Base-by-base conservation (phyloP, 92 coral and sea anemone species). In the Actinernus sp. region DNA sequence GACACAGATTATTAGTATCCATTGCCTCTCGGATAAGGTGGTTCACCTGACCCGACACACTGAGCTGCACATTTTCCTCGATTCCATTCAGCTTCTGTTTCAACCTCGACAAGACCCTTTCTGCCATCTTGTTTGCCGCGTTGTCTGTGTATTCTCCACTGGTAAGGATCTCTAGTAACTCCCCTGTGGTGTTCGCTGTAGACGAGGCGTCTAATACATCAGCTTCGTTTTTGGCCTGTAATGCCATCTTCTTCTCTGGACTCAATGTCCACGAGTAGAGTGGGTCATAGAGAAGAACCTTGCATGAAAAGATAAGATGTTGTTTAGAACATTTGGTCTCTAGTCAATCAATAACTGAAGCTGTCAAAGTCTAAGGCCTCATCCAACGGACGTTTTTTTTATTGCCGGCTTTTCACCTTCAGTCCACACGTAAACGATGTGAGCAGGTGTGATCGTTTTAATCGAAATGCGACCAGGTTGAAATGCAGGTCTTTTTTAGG, bases 231-330 rank as follows among this genome's bases (percentile, higher is more conserved):
- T 87, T 91, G 17, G 90, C 74, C 48, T 93, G 99, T n/a, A 95
- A 78, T 17, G 90, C 88, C 81, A 82, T 80, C 12, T 88, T 84
- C 66, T 91, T 91, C 65, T 91, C 88, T 3, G 97, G 92, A 49
- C 95, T 91, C 31, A 94, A 59, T 14, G 98, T 87, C 97, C 98
- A 94, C 14, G 93, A 88, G 55, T 89, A 87, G 21, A 94, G 84
- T n/a, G 97, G 99, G 63, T 95, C 99, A 68, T 87, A 91, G 2
- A 95, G 85, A 19, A 94, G 66, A 5, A 94, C 97, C 98, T 94
- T 50, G 10, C 24, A 36, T 23, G 17, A 7, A n/a, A n/a, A n/a
- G n/a, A n/a, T n/a, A n/a, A n/a, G 43, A 37, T 37, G 43, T 8
- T 37, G 43, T 37, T 8, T 8, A 8, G n/a, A 37, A n/a, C 43